Evolutionary conservation across 2,888 invertebrate genomes (phyloP).

Genomic region (Macrosoma leucophasiata): DNA sequence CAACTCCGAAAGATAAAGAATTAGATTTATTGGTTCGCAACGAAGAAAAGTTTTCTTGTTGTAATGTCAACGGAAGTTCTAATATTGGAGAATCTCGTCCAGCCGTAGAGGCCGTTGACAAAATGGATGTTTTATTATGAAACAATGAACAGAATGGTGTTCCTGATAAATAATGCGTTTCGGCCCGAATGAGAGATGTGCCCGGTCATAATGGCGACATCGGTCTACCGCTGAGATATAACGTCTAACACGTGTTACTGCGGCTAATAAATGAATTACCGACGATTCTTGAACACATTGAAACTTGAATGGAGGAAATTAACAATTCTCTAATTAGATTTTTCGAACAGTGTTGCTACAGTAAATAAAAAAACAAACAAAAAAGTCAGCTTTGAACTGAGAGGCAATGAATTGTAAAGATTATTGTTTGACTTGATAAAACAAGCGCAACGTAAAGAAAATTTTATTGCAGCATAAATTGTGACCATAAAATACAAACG

Average conservation of each 20-base stretch:
- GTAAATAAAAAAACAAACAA: too few relatives aligned
- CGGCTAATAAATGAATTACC: constrained; percentile 33
- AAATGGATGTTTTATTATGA: constrained; percentile 72
- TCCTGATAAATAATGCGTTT: constrained; percentile 58
- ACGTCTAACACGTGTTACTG: constrained; percentile 33
- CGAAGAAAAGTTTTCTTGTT: constrained; percentile 40
- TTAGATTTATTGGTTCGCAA: constrained; percentile 38
- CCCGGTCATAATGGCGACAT: constrained; percentile 42
- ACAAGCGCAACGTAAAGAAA: constrained; percentile 14
- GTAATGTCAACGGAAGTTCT: constrained; percentile 59
- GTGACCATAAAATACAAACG: constrained; percentile 9
- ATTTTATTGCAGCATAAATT: constrained; percentile 15
- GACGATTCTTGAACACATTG: constrained; percentile 20
- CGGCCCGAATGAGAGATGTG: constrained; percentile 49
- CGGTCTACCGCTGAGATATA: constrained; percentile 35
- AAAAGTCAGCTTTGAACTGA: constrained; percentile 5
- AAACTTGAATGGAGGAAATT: constrained; percentile 2
- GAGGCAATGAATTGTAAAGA: constrained; percentile 9
- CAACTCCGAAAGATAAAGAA: constrained; percentile 31
- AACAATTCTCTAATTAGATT: too few relatives aligned
- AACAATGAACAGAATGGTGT: constrained; percentile 68
- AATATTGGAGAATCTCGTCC: constrained; percentile 56
- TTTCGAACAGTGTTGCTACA: too few relatives aligned
- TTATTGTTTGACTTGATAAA: constrained; percentile 17
- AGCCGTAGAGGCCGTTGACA: constrained; percentile 62